phyloP scores from a whole-genome alignment of 2,888 invertebrate genomes.

The Dromius quadrimaculatus region DNA sequence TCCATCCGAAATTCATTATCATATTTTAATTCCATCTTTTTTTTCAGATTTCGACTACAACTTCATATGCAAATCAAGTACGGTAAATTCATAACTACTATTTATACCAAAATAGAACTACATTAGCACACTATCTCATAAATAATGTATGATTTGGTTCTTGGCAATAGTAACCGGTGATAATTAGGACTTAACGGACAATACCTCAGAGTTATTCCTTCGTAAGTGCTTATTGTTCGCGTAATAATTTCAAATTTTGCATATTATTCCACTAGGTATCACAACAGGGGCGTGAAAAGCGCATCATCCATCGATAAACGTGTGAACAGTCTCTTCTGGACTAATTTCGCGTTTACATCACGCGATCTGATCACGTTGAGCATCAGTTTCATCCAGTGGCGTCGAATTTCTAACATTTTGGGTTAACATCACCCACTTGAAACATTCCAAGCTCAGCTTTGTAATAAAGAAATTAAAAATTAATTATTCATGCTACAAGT shows the following conservation, averaged over 20 bases:
- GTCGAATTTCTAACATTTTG: no score
- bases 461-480: no score
- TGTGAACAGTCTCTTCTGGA: slow-evolving; percentile 25
- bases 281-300: slow-evolving; percentile 5
- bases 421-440: no score
- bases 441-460: no score
- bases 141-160: not conserved
- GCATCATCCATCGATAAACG: slow-evolving; percentile 24
- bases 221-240: not conserved
- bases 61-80: not conserved
- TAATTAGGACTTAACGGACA: not conserved
- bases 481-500: no score
- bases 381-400: no score
- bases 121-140: not conserved
- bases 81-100: not conserved
- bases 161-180: not conserved
- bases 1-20: not conserved
- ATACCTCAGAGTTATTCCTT: not conserved
- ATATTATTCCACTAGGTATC: slow-evolving; percentile 11
- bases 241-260: slow-evolving; percentile 10
- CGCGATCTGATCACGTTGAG: slow-evolving; percentile 10
- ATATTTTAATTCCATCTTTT: not conserved
- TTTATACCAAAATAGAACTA: no score
- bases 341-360: slow-evolving; percentile 22
- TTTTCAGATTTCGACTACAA: not conserved